Evolutionary conservation across 2,888 invertebrate genomes (phyloP).

Genomic region (Antitype chi): DNA sequence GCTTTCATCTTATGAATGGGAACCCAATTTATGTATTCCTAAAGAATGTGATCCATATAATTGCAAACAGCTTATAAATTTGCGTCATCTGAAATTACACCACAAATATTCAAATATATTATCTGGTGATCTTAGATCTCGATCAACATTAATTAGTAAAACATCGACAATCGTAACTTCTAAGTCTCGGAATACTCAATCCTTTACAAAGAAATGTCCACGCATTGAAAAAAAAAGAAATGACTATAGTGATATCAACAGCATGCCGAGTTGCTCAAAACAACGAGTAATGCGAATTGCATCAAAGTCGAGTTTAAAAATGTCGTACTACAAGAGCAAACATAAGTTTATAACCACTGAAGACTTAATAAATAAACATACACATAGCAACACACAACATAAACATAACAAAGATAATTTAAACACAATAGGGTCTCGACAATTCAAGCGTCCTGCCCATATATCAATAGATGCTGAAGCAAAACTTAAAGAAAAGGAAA

Average conservation of each 20-base stretch:
- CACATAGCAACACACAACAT: neutral
- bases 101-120: slow-evolving; percentile 16
- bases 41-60: slow-evolving; percentile 25
- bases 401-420: slow-evolving; percentile 16
- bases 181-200: slow-evolving; percentile 5
- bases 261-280: slow-evolving; percentile 15
- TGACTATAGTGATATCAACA: neutral
- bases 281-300: slow-evolving; percentile 24
- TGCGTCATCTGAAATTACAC: slow-evolving; percentile 11
- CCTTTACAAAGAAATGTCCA: neutral
- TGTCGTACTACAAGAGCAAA: neutral
- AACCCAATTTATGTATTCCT: neutral
- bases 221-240: slow-evolving; percentile 1
- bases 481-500: slow-evolving; percentile 34
- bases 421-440: slow-evolving; percentile 16
- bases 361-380: neutral
- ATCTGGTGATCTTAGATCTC: neutral
- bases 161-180: slow-evolving; percentile 7
- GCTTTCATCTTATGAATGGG: slow-evolving; percentile 61
- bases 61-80: slow-evolving; percentile 4
- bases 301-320: slow-evolving; percentile 40
- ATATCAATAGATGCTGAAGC: slow-evolving; percentile 3
- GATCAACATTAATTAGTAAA: slow-evolving; percentile 21
- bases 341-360: neutral
- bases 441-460: neutral